These are phyloP conservation scores for Drosophila trapezifrons DNA, from an alignment of 1,140 invertebrate genomes.

Conservation along the genomic window DNA sequence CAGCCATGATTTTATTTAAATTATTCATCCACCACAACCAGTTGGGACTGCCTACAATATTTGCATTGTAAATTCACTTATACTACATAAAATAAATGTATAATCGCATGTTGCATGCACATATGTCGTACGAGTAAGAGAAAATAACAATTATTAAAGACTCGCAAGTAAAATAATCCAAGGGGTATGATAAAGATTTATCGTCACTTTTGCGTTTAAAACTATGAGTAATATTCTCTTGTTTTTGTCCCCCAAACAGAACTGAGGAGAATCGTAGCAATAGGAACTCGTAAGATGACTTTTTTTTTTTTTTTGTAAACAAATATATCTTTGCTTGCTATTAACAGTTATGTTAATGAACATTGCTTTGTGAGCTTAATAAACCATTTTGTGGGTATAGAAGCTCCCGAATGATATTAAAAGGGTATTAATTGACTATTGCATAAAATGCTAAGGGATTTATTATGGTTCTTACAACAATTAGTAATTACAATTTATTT, in stretches of 20 bases:
- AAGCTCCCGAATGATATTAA: too few relatives aligned
- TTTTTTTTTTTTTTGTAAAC: slow-evolving; percentile 3
- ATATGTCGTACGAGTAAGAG: not conserved
- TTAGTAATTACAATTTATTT: too few relatives aligned
- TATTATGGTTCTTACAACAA: not conserved
- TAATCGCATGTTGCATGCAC: slow-evolving; percentile 18
- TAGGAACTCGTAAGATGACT: not conserved
- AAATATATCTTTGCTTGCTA: not conserved
- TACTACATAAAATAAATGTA: slow-evolving; percentile 6
- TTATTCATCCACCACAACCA: slow-evolving; percentile 1
- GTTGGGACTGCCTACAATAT: slow-evolving; percentile 14
- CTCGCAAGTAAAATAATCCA: slow-evolving; percentile 21
- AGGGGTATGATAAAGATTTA: slow-evolving; percentile 42
- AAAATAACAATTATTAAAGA: slow-evolving; percentile 25
- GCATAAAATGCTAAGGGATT: too few relatives aligned
- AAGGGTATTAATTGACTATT: too few relatives aligned
- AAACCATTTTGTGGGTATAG: not conserved
- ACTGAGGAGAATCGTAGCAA: not conserved
- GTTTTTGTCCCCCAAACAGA: slow-evolving; percentile 1
- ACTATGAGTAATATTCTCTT: slow-evolving; percentile 35
- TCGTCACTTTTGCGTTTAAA: slow-evolving; percentile 23
- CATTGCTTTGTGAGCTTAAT: not conserved
- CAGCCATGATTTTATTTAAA: slow-evolving; percentile 15
- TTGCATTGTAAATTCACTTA: slow-evolving; percentile 13
- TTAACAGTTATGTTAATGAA: too few relatives aligned